These are phyloP conservation scores for Rhagologus leucostigma DNA, from an alignment of 2,113 vertebrate species.

Conservation along the genomic window DNA sequence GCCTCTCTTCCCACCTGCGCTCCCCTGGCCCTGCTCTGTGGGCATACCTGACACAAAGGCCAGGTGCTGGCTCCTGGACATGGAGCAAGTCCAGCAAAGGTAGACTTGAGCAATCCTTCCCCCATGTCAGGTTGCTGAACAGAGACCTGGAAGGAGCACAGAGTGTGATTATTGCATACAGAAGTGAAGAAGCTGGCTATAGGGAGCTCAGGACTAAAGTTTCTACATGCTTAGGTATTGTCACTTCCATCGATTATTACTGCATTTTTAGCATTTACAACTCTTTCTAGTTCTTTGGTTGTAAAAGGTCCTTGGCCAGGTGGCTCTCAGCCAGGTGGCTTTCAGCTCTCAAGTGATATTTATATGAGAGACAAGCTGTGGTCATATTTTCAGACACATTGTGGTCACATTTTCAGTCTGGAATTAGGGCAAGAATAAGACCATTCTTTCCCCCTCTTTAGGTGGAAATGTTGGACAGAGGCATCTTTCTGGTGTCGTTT, in stretches of 20 bases:
- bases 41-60: background rate
- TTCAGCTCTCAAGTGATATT: background rate
- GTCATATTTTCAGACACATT: background rate
- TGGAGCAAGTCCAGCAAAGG: background rate
- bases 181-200: background rate
- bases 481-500: background rate
- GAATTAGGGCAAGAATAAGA: constrained; percentile 7
- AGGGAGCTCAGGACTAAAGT: background rate
- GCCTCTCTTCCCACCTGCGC: background rate
- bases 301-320: background rate
- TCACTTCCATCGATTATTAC: background rate
- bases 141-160: background rate
- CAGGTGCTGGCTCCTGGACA: background rate
- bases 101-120: background rate
- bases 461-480: background rate
- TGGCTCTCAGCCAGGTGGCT: background rate
- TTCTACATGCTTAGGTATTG: background rate
- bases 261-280: background rate
- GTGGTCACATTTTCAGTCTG: background rate
- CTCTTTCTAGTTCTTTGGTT: background rate
- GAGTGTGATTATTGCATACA: background rate
- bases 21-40: background rate
- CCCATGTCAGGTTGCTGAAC: background rate
- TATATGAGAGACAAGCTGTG: background rate
- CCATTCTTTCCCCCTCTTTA: background rate